These are phyloP conservation scores for Drosophila testacea DNA, from an alignment of 2,888 invertebrate species.

Conservation along the genomic window DNA sequence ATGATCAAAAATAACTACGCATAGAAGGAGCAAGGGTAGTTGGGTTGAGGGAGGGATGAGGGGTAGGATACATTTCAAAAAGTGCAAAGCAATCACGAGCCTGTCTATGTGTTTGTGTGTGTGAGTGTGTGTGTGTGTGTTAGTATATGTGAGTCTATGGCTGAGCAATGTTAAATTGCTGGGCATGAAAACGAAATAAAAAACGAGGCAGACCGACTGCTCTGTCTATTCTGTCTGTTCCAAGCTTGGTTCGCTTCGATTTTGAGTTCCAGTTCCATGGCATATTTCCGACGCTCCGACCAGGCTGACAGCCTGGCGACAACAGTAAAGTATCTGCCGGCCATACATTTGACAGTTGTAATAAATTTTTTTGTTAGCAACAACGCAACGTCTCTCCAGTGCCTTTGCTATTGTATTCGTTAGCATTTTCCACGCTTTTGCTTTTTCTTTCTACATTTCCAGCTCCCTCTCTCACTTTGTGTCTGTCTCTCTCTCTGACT, in stretches of 20 bases:
- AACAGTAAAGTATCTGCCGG: slow-evolving; percentile 65
- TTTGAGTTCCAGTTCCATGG: slow-evolving; percentile 33
- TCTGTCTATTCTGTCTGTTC: background rate
- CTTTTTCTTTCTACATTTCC: slow-evolving; percentile 24
- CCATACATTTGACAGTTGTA: slow-evolving; percentile 66
- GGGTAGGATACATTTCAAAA: slow-evolving; percentile 55
- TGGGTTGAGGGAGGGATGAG: background rate
- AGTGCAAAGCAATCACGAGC: slow-evolving; percentile 78
- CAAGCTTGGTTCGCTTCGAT: slow-evolving; percentile 9
- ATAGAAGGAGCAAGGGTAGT: slow-evolving; percentile 42
- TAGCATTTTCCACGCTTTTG: slow-evolving; percentile 47
- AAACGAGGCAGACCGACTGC: slow-evolving; percentile 32
- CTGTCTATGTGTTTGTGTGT: slow-evolving; percentile 29
- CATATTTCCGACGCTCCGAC: slow-evolving; percentile 20
- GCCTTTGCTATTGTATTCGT: slow-evolving; percentile 40
- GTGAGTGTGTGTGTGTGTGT: background rate
- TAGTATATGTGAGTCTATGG: slow-evolving; percentile 20
- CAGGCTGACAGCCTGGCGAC: slow-evolving; percentile 47
- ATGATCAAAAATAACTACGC: slow-evolving; percentile 79
- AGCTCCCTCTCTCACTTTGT: background rate
- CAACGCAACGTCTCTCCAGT: slow-evolving; percentile 17
- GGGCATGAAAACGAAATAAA: slow-evolving; percentile 58
- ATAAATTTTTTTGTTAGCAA: slow-evolving; percentile 67
- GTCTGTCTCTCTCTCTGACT: too few species aligned
- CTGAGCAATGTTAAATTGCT: slow-evolving; percentile 49